Percentiles rank a stretch among this genome's conserved stretches.
These are phyloP conservation scores for Carcinoscorpius rotundicauda DNA, from an alignment of 1,140 invertebrate species.

Conservation along the genomic window DNA sequence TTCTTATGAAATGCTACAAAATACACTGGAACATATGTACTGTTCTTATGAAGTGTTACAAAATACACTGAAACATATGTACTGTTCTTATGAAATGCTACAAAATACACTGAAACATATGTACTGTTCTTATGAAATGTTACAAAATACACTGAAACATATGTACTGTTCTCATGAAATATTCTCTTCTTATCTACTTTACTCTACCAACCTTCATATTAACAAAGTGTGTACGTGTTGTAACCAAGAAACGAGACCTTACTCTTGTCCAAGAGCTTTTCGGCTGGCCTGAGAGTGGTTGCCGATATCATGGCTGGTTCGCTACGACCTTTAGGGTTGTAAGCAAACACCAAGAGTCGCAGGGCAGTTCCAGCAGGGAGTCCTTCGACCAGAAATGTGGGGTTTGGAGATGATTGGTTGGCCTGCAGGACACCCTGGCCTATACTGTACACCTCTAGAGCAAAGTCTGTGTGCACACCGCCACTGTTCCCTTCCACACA, in stretches of 20 bases:
- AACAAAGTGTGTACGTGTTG: no score
- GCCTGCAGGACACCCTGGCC: slow-evolving; percentile 39
- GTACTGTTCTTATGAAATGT: no score
- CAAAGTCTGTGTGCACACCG: slow-evolving; percentile 63
- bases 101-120: no score
- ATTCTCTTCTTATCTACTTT: no score
- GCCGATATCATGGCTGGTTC: slow-evolving; percentile 32
- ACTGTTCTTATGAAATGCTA: no score
- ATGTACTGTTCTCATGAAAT: no score
- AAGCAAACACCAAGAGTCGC: slow-evolving; percentile 48
- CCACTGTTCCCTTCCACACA: slow-evolving; percentile 74
- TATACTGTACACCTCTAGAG: slow-evolving; percentile 56
- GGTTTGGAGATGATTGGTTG: slow-evolving; percentile 38
- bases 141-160: no score
- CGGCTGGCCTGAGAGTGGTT: slow-evolving; percentile 17
- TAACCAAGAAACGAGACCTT: background rate
- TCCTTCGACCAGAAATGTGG: slow-evolving; percentile 48
- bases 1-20: no score
- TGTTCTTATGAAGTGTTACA: no score
- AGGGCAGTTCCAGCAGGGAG: slow-evolving; percentile 28
- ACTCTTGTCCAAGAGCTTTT: slow-evolving; percentile 19
- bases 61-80: no score
- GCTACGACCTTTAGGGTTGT: slow-evolving; percentile 55
- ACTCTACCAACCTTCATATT: no score
- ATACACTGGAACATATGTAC: no score